Evolutionary conservation across 1,140 invertebrate species (phyloP), one percentile per base, ranked within the genome.

Genomic region (Drosophila sproati): DNA sequence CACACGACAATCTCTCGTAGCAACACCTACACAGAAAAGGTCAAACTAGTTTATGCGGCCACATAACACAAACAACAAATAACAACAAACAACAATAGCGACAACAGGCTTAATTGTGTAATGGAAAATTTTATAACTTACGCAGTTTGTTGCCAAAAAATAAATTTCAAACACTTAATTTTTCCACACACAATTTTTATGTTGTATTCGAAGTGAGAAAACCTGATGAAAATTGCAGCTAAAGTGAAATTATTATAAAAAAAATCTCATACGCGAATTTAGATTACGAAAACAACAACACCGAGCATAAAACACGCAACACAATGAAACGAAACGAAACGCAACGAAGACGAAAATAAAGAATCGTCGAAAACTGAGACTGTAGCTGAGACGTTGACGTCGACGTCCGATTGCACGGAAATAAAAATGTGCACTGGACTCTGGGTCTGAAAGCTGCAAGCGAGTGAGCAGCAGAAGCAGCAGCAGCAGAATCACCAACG

Each of bases 381-480:
- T 43, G 48, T 54, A 50, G 59, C 64, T 73, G 81, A 78, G 73
- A 59, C 67, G 51, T 43, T 64, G 67, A 70, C 57, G 72, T 48
- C 61, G 56, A 88, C 77, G 85, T 87, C 83, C 66, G 83, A 39
- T 59, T 78, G 68, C 80, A 68, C 85, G 80, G 73, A 80, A 87
- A 59, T 88, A 73, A 75, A 80, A 74, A 70, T 60, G 67, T 74
- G 72, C 72, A 74, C 72, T 61, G 73, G 45, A 72, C 75, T 60
- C 28, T 48, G 57, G 43, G 7, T 4, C 2, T 62, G 80, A 88
- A 86, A 76, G 72, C 52, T 47, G 29, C 52, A 56, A 75, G 61
- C 70, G 48, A 54, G 56, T n/a, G 51, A 51, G 34, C 7, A 31
- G 52, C 61, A 32, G 48, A 48, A 3, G 8, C 63, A 34, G 56